Percentiles rank a stretch among this genome's conserved stretches.
These are phyloP conservation scores for Bugulina stolonifera DNA, from an alignment of 2,888 invertebrate species.

Conservation along the genomic window DNA sequence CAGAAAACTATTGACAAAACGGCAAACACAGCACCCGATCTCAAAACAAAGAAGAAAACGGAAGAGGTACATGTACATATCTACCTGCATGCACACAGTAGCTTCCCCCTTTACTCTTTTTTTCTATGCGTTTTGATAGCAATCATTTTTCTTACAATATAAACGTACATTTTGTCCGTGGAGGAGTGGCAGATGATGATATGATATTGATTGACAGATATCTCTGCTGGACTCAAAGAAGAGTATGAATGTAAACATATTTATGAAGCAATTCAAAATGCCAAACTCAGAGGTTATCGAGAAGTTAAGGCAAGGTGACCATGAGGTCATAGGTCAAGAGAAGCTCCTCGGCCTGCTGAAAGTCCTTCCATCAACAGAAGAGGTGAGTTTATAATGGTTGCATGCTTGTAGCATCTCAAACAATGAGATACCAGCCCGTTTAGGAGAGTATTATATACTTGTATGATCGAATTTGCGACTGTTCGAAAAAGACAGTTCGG, in stretches of 20 bases:
- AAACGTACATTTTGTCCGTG: neutral
- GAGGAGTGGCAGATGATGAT: too few species aligned
- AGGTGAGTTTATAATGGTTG: too few species aligned
- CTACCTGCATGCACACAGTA: too few species aligned
- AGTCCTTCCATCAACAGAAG: slow-evolving; percentile 85
- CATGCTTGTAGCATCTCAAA: too few species aligned
- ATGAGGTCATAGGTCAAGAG: slow-evolving; percentile 64
- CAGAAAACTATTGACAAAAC: slow-evolving; percentile 58
- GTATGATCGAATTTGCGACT: too few species aligned
- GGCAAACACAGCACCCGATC: slow-evolving; percentile 28
- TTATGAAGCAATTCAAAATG: slow-evolving; percentile 90
- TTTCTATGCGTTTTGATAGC: too few species aligned
- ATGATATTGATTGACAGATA: too few species aligned
- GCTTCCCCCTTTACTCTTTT: too few species aligned
- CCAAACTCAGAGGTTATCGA: slow-evolving; percentile 85
- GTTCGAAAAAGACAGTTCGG: too few species aligned
- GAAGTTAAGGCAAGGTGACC: slow-evolving; percentile 70
- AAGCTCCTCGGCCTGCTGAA: slow-evolving; percentile 83
- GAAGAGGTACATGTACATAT: slow-evolving; percentile 54
- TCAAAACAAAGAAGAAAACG: slow-evolving; percentile 32
- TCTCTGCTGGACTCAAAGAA: slow-evolving; percentile 84
- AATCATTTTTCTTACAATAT: too few species aligned
- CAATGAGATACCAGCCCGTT: too few species aligned
- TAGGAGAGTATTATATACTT: too few species aligned
- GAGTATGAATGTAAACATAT: slow-evolving; percentile 94